These are phyloP conservation scores for Phacellophora camtschatica DNA, from an alignment of 30 jellyfish, hydroid and myxozoan species.

Conservation along the genomic window DNA sequence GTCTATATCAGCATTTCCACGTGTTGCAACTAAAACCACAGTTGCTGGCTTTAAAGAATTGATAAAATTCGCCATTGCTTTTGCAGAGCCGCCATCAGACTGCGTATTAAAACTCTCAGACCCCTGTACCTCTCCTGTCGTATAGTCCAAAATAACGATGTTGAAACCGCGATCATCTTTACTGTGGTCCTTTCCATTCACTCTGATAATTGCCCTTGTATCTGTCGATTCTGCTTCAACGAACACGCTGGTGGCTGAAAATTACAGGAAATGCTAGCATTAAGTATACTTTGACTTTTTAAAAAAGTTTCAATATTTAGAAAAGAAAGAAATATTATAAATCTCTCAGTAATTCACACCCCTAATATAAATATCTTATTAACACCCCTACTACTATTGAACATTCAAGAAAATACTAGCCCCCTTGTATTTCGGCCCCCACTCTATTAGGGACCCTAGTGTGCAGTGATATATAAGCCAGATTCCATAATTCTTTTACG, in stretches of 20 bases:
- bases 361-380: too few species aligned
- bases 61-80: constrained; percentile 87
- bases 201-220: constrained; percentile 71
- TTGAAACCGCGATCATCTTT: constrained; percentile 88
- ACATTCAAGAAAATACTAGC: too few species aligned
- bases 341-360: too few species aligned
- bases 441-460: too few species aligned
- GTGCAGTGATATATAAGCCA: too few species aligned
- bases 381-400: too few species aligned
- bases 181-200: constrained; percentile 85
- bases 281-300: too few species aligned
- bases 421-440: too few species aligned
- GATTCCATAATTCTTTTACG: too few species aligned
- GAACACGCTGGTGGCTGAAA: constrained; percentile 47
- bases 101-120: constrained; percentile 86
- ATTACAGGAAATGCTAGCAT: neutral
- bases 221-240: constrained; percentile 80
- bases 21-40: constrained; percentile 70
- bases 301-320: too few species aligned
- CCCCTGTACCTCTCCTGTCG: constrained; percentile 77
- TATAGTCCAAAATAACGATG: constrained; percentile 78
- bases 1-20: constrained; percentile 75
- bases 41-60: constrained; percentile 73
- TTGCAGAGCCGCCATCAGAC: constrained; percentile 84
- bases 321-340: too few species aligned